These are phyloP conservation scores for Helicoverpa assulta DNA, from an alignment of 2,888 invertebrate species.

Conservation along the genomic window DNA sequence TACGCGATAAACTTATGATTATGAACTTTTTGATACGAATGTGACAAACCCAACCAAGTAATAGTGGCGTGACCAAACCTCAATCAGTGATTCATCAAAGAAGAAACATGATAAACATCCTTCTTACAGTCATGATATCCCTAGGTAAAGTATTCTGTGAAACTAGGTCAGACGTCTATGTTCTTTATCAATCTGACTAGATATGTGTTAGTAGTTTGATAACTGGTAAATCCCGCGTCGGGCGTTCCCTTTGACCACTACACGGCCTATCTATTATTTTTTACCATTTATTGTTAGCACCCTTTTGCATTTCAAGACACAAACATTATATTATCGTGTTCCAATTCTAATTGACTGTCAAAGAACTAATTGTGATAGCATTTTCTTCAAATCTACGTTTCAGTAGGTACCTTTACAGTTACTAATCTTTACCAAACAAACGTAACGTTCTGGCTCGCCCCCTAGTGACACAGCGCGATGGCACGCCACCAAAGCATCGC, in stretches of 20 bases:
- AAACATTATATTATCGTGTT: too few relatives aligned
- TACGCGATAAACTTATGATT: not conserved
- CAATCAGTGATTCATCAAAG: not conserved
- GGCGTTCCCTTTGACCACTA: too few relatives aligned
- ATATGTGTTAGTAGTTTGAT: not conserved
- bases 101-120: too few relatives aligned
- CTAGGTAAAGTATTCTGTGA: not conserved
- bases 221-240: too few relatives aligned
- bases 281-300: too few relatives aligned
- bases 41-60: not conserved
- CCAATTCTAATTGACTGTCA: too few relatives aligned
- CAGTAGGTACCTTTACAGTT: too few relatives aligned
- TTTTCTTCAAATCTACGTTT: not conserved
- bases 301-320: too few relatives aligned
- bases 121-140: too few relatives aligned
- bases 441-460: conserved; percentile 6
- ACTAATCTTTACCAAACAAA: not conserved
- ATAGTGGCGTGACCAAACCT: not conserved
- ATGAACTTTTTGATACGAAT: not conserved
- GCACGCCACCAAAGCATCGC: conserved; percentile 37
- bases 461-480: conserved; percentile 43
- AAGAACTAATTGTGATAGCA: too few relatives aligned
- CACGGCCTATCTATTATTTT: too few relatives aligned
- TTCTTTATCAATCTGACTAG: not conserved
- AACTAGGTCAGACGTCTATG: not conserved